Base-by-base conservation (phyloP, 1,140 invertebrate genomes). In the Drosophila kikkawai region DNA sequence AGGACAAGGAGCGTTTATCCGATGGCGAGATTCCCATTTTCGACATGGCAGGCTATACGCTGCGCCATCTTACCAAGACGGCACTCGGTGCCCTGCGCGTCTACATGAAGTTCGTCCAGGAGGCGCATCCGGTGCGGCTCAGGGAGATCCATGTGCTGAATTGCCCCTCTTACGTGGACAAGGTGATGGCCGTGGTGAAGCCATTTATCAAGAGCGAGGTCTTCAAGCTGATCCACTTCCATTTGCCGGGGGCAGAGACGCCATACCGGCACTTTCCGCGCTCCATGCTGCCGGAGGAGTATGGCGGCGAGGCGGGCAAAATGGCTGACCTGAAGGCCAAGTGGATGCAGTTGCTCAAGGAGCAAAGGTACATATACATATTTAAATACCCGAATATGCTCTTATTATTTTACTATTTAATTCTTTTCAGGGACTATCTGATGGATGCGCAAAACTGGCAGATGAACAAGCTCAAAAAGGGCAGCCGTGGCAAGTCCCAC, bases 121-220 rank as follows among this genome's bases (percentile, higher is more conserved):
- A 97, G 93, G 95, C 96, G 2, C 96, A 96, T 87, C 96, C 96
- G 2, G 94, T 96, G 42, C 94, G 96, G 55, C 93, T 97, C 63
- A 96, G 96, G 90, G 95, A 95, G 69, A 95, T 97, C 22, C 96
- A 97, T 92, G 94, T 96, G 34, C 94, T 96, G 47, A 96, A 96
- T 79, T 94, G 94, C 3, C 94, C 95, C 3, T 93, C 94, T 3
- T 96, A 95, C 91, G 93, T 96, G 76, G 95, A 95, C 83, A 95
- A 94, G 79, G 93, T 95, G 53, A 93, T 95, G 79, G 93, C 93
- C 29, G 91, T 96, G 42, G 93, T 95, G 45, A 95, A 95, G 86
- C 95, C 95, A 0, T 95, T 95, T 68, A 93, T 96, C 42, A 96
- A 95, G 91, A 93, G 94, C 36, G 95, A 96, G 93, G 94, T 96